Base-by-base conservation (phyloP, 2,888 invertebrate genomes). In the Punctoribates punctum region DNA sequence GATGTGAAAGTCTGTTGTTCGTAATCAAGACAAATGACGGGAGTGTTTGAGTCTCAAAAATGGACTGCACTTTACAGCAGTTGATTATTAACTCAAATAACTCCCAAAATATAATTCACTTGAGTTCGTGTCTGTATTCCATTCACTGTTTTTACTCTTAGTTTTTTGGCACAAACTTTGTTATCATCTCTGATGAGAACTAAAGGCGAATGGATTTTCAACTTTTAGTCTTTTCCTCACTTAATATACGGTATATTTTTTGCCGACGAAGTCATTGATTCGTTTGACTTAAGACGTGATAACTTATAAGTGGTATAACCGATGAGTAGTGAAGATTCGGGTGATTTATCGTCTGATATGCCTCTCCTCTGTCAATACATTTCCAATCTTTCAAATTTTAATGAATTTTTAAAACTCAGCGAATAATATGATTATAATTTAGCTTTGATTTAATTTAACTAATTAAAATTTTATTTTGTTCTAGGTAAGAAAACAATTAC, bases 81-180 rank as follows among this genome's bases (percentile, higher is more conserved):
- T 57, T 57, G 57, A 57, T 57, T 57, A 57, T 57, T 57, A 57
- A 57, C 57, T 23, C 57, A 57, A 57, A 57, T 57, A 57, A 57
- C 25, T 57, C 42, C 42, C 57, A 57, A 11, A 23, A 23, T 57
- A 57, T 57, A 25, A 57, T 57, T 57, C 57, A 20, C 57, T 57
- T 20, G 20, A 13, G 13, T 57, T 23, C 13, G 20, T 57, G 20
- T 23, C 25, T 57, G 20, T 23, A 23, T 25, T 23, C 13, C 25
- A 25, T 51, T 51, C 20, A 13, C 57, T 25, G 23, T 23, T 20
- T 51, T 20, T 51, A 51, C 20, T 51, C n/a, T 51, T 51, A n/a
- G 42, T 51, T 51, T 51, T 51, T 51, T n/a, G 20, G 51, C 25
- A 23, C 57, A 57, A 57, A 57, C 57, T 57, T 57, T 57, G 23